Base-by-base conservation (phyloP, 92 coral and sea anemone species). In the Epizoanthus ramosus region DNA sequence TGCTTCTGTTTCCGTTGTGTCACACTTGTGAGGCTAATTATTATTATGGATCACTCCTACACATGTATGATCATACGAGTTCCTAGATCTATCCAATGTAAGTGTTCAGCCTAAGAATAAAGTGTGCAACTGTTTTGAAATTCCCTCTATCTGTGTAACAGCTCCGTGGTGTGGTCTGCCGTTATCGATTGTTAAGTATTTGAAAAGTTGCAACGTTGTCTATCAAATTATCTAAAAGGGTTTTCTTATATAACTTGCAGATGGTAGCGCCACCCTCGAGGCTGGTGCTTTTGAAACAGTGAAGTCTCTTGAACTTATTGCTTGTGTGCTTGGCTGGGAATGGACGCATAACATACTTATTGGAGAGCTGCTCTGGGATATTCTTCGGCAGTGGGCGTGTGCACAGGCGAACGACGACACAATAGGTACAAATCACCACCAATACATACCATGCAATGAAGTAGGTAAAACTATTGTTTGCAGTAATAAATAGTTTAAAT, bases 251-350 rank as follows among this genome's bases (percentile, higher is more conserved):
- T 71, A 45, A 10, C n/a, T 18, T 79, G 16, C 54, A 95, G 98
- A 86, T 75, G 91, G 91, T 63, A 25, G 33, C 50, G 74, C 89
- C 43, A 71, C 80, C 57, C 85, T 89, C 21, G 89, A 73, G 59
- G 57, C 80, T 53, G 76, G 66, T 76, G 85, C 91, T 24, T 97
- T 90, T 84, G 99, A 94, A 56, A 84, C 83, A 3, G 68, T 94
- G 70, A 97, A 97, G 72, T 88, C 93, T 25, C 80, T 97, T 8
- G 97, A 97, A 68, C 91, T 97, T 21, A 21, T 97, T 52, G 86
- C 95, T 1, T 89, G 92, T 79, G 88, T 90, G 24, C 89, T 90
- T 43, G 99, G 99, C 19, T 94, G 99, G 99, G 85, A 86, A 65
- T 97, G 99, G 99, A 85, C 90, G 17, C 75, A 90, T 18, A 85